Conservation (phyloP, 2,888 invertebrate species). For the Dryococelus australis region DNA sequence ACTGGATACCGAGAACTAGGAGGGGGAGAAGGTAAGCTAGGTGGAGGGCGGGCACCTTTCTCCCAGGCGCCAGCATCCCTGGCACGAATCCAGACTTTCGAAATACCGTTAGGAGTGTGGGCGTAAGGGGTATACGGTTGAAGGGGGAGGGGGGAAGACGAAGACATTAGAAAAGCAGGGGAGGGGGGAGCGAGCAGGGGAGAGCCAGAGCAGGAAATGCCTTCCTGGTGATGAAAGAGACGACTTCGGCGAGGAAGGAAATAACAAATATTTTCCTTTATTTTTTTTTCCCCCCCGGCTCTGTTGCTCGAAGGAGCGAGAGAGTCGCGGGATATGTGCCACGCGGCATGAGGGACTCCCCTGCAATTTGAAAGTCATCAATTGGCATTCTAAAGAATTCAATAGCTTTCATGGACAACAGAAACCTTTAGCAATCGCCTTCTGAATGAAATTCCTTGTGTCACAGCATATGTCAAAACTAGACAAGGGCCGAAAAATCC, state of each 20-base stretch:
- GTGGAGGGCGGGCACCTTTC: not conserved
- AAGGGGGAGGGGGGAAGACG: not conserved
- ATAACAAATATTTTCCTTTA: not conserved
- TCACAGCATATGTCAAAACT: too few relatives aligned
- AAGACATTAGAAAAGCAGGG: not conserved
- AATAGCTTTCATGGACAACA: too few relatives aligned
- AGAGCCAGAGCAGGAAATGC: constrained; percentile 16
- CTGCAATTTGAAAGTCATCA: too few relatives aligned
- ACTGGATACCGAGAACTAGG: not conserved
- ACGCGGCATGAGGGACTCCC: not conserved
- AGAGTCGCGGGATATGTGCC: not conserved
- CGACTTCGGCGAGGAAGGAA: not conserved
- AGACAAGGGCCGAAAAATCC: too few relatives aligned
- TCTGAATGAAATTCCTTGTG: too few relatives aligned
- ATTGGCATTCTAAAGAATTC: too few relatives aligned
- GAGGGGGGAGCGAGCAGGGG: not conserved
- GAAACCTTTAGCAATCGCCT: too few relatives aligned
- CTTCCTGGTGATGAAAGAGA: constrained; percentile 10
- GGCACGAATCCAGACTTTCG: not conserved
- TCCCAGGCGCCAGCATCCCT: not conserved
- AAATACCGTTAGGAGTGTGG: not conserved
- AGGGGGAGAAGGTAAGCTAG: not conserved
- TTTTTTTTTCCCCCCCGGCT: not conserved
- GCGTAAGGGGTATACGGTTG: not conserved
- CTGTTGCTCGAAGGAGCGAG: not conserved